Conservation (phyloP, 2,888 invertebrate genomes). For the Tipula lateralis region DNA sequence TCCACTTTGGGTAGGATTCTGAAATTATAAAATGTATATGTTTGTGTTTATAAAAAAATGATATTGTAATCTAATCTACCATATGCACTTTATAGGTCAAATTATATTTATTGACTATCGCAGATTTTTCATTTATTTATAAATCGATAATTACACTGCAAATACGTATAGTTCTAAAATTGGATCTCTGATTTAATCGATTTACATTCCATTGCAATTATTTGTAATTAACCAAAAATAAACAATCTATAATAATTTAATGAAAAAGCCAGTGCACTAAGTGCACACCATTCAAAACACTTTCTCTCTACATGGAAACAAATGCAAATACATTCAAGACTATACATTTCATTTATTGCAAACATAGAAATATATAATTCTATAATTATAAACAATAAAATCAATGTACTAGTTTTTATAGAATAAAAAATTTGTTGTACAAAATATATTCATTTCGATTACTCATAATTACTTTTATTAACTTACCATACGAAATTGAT, state of each 20-base stretch:
- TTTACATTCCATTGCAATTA: neutral
- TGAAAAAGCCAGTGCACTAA: neutral
- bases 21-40: neutral
- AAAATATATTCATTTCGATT: neutral
- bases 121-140: neutral
- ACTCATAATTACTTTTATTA: neutral
- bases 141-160: neutral
- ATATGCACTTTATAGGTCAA: neutral
- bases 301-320: neutral
- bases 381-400: neutral
- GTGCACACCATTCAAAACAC: neutral
- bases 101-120: neutral
- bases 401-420: neutral
- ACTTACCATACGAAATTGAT: neutral
- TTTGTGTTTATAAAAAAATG: neutral
- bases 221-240: neutral
- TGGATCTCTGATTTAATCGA: neutral
- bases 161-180: neutral
- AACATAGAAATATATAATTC: too few relatives aligned
- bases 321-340: neutral
- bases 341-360: neutral
- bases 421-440: neutral
- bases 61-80: neutral
- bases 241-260: neutral
- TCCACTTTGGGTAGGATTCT: neutral